Conservation (phyloP, 2,888 invertebrate genomes). For the Argyresthia albistria region DNA sequence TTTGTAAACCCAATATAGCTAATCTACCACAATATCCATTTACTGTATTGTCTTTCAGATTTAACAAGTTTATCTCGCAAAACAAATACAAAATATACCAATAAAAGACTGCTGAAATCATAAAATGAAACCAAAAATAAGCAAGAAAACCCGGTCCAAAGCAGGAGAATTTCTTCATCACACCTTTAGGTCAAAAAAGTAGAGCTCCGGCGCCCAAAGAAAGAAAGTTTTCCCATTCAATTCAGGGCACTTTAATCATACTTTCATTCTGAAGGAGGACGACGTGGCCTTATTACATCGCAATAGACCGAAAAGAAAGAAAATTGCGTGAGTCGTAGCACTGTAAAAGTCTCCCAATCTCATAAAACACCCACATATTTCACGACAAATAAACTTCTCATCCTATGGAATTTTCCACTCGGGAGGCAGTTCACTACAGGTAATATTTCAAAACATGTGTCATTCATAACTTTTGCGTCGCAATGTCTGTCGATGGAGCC, state of each 20-base stretch:
- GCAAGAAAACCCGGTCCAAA: too few species aligned
- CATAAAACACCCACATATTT: constrained; percentile 71
- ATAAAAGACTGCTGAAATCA: too few species aligned
- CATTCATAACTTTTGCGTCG: constrained; percentile 71
- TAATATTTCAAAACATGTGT: constrained; percentile 73
- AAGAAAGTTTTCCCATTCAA: constrained; percentile 58
- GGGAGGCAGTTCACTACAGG: constrained; percentile 64
- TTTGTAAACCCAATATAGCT: too few species aligned
- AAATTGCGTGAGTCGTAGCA: constrained; percentile 61
- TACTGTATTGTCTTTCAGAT: too few species aligned
- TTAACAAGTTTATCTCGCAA: too few species aligned
- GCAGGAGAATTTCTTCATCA: too few species aligned
- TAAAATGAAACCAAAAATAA: too few species aligned
- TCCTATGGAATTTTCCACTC: constrained; percentile 61
- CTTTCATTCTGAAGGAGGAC: constrained; percentile 46
- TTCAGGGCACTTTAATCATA: constrained; percentile 52
- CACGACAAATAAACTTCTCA: constrained; percentile 71
- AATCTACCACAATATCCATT: too few species aligned
- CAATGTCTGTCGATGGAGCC: constrained; percentile 71
- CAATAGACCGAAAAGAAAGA: constrained; percentile 47
- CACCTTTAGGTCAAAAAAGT: constrained; percentile 3
- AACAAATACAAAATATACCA: too few species aligned
- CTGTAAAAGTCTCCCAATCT: constrained; percentile 57
- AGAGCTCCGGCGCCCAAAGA: constrained; percentile 16
- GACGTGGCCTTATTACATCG: constrained; percentile 51